Base-by-base conservation (phyloP, 2,797 vertebrate genomes). In the Poeciliopsis turneri region DNA sequence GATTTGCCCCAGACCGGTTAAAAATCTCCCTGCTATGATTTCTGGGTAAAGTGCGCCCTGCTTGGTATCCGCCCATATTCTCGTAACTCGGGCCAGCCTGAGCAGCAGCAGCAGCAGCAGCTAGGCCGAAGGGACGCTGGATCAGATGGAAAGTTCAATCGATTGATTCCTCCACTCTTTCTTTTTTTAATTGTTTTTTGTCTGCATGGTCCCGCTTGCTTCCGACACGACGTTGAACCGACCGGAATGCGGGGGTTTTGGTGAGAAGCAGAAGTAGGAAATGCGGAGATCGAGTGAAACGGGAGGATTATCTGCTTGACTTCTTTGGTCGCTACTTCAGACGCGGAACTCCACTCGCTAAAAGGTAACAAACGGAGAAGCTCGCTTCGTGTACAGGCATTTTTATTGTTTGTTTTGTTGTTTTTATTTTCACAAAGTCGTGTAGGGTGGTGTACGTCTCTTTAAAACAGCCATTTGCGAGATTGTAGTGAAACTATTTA, bases 11-110 rank as follows among this genome's bases (percentile, higher is more conserved):
- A 87, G 86, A 92, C 88, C 87, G 87, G 89, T 88, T 90, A 88
- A 92, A 90, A 90, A 86, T 87, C 87, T 86, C 87, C 82, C 89
- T 87, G 92, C 93, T 89, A 88, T 86, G 95, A 88, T 93, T 93
- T 93, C 84, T 95, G 93, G 95, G 95, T 96, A 94, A 94, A 94
- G 93, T 92, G 92, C 90, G 91, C 89, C 87, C 89, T 89, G 49
- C 30, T 39, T 76, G 90, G 95, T 95, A 93, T 95, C 95, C 96
- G 95, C 96, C 96, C 96, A 95, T 95, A 93, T 94, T 91, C 90
- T 83, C 90, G 90, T 93, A 85, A 90, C 91, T 90, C 90, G 94
- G 93, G 94, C 93, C 94, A 92, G 90, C 92, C 92, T 86, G 90
- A 93, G 79, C 87, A 69, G 74, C 73, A 47, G 72, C 49, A 57